Evolutionary conservation across 2,797 vertebrate genomes (phyloP).

Genomic region (Urocyon cinereoargenteus): DNA sequence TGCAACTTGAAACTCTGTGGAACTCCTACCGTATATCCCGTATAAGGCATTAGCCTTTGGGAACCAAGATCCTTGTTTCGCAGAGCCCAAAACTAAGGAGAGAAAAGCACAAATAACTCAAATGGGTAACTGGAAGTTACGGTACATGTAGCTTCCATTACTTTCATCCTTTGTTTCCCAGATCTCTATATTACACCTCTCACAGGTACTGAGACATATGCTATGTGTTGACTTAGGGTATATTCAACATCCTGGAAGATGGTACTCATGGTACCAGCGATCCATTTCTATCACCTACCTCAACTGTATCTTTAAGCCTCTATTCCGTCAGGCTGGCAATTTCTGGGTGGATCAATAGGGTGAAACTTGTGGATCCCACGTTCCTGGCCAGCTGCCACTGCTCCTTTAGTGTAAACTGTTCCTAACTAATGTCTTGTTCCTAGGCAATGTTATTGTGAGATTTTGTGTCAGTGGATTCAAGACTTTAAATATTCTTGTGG

Average conservation of each 20-base stretch:
- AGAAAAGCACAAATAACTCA: neutral
- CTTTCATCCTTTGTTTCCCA: neutral
- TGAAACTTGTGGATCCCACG: neutral
- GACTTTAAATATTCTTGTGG: neutral
- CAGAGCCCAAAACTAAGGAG: neutral
- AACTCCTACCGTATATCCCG: neutral
- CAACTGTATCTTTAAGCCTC: neutral
- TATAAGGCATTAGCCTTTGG: neutral
- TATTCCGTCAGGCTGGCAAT: neutral
- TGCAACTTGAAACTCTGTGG: neutral
- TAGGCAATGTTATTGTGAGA: neutral
- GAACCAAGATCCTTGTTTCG: neutral
- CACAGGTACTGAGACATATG: neutral
- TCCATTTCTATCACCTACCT: neutral
- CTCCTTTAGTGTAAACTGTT: neutral
- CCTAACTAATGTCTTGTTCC: neutral
- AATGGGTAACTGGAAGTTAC: neutral
- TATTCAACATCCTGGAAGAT: neutral
- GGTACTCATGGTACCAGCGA: neutral
- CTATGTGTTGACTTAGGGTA: neutral
- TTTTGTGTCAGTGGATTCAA: neutral
- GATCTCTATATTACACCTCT: neutral
- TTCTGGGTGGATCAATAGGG: neutral
- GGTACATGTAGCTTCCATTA: rapidly evolving
- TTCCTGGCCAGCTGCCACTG: neutral